These are phyloP conservation scores for Tupiocoris notatus DNA, from an alignment of 2,888 invertebrate genomes.

Conservation along the genomic window DNA sequence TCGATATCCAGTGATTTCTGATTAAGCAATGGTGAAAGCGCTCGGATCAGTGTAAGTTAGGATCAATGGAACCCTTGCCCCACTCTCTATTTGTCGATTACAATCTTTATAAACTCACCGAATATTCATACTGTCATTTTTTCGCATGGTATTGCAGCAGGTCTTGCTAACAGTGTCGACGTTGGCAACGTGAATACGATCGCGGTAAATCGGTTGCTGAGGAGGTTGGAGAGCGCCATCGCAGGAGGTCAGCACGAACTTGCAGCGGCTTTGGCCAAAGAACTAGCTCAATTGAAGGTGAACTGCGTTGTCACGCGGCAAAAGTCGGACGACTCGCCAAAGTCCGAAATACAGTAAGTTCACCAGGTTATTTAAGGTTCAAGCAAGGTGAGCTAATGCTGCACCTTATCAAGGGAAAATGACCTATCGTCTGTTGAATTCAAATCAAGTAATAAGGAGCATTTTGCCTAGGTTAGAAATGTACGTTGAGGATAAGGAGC, in stretches of 20 bases:
- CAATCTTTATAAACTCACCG: too few relatives aligned
- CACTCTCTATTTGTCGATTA: too few relatives aligned
- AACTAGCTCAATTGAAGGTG: slow-evolving; percentile 72
- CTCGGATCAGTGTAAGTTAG: too few relatives aligned
- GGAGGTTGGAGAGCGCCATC: slow-evolving; percentile 73
- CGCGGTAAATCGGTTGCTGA: slow-evolving; percentile 64
- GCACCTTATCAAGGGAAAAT: too few relatives aligned
- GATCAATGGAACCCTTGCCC: too few relatives aligned
- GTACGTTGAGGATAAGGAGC: slow-evolving; percentile 77
- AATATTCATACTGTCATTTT: too few relatives aligned
- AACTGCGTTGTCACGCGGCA: slow-evolving; percentile 68
- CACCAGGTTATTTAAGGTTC: too few relatives aligned
- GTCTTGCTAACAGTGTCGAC: slow-evolving; percentile 26
- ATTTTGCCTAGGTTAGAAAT: slow-evolving; percentile 66
- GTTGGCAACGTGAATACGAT: slow-evolving; percentile 58
- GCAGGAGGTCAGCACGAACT: slow-evolving; percentile 71
- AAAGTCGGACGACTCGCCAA: slow-evolving; percentile 42
- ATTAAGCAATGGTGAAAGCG: too few relatives aligned
- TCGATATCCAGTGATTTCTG: too few relatives aligned
- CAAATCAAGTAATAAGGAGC: too few relatives aligned
- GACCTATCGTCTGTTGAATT: too few relatives aligned
- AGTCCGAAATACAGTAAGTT: slow-evolving; percentile 44
- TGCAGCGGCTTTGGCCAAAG: slow-evolving; percentile 73
- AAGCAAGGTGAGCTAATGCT: too few relatives aligned
- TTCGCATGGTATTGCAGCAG: slow-evolving; percentile 44